Evolutionary conservation across 2,113 vertebrate species (phyloP).

Genomic region (Rhegmatorhina hoffmannsi): DNA sequence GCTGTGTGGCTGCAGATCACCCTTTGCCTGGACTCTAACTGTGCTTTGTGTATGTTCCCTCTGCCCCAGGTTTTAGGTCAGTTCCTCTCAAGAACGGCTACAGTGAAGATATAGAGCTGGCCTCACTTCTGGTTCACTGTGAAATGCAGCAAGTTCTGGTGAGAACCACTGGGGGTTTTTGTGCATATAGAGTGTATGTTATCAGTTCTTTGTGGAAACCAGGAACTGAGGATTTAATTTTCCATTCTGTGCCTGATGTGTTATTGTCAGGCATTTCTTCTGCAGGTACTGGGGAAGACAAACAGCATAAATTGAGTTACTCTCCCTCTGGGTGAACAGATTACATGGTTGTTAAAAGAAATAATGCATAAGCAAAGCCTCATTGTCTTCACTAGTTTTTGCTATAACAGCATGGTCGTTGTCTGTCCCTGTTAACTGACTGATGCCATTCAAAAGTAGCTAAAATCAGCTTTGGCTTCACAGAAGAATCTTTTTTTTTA

Average conservation of each 20-base stretch:
- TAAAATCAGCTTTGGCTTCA: not conserved
- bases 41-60: not conserved
- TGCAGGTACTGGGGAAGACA: not conserved
- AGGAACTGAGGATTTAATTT: not conserved
- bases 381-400: not conserved
- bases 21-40: not conserved
- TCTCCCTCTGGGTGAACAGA: not conserved
- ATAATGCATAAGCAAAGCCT: constrained; percentile 4
- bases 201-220: not conserved
- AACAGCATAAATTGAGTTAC: not conserved
- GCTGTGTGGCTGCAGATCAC: not conserved
- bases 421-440: not conserved
- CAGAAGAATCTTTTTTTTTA: not conserved
- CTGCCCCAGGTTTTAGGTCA: constrained; percentile 85
- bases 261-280: not conserved
- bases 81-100: constrained; percentile 93
- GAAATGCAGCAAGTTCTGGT: constrained; percentile 87
- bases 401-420: not conserved
- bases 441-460: not conserved
- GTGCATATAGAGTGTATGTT: not conserved
- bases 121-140: constrained; percentile 90
- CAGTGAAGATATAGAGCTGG: constrained; percentile 89
- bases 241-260: not conserved
- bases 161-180: constrained; percentile 26
- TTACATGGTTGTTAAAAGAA: not conserved